These are phyloP conservation scores for Tachina lurida DNA, from an alignment of 2,888 invertebrate species.

Conservation along the genomic window DNA sequence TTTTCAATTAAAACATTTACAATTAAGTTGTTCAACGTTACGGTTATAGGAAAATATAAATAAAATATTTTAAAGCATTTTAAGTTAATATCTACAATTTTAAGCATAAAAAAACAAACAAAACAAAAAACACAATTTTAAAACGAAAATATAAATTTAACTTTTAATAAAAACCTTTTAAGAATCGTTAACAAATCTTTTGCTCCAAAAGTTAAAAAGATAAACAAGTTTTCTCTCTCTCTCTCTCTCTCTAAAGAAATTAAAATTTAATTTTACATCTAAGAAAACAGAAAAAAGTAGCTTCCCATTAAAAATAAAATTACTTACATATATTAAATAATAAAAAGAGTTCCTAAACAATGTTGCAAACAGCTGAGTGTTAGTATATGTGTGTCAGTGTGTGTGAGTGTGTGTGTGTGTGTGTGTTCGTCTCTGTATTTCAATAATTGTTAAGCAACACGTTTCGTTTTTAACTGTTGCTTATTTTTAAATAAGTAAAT, in stretches of 20 bases:
- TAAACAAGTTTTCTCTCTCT: background rate
- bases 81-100: conserved; percentile 15
- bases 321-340: conserved; percentile 44
- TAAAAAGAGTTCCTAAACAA: conserved; percentile 68
- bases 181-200: background rate
- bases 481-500: conserved; percentile 31
- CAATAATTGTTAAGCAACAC: conserved; percentile 44
- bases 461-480: conserved; percentile 71
- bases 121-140: conserved; percentile 19
- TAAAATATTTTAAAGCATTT: conserved; percentile 34
- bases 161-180: background rate
- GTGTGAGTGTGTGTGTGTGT: background rate
- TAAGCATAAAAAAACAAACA: background rate
- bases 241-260: background rate
- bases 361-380: conserved; percentile 64
- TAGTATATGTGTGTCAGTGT: background rate
- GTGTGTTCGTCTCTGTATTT: background rate
- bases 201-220: background rate
- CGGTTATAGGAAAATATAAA: conserved; percentile 69
- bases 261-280: background rate
- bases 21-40: conserved; percentile 73
- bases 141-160: conserved; percentile 29
- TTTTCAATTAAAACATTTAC: conserved; percentile 72
- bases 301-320: background rate
- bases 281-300: background rate